Percentiles rank a stretch among this genome's conserved stretches.
Evolutionary conservation across 1,140 invertebrate species (phyloP).

Genomic region (Onthophagus taurus): DNA sequence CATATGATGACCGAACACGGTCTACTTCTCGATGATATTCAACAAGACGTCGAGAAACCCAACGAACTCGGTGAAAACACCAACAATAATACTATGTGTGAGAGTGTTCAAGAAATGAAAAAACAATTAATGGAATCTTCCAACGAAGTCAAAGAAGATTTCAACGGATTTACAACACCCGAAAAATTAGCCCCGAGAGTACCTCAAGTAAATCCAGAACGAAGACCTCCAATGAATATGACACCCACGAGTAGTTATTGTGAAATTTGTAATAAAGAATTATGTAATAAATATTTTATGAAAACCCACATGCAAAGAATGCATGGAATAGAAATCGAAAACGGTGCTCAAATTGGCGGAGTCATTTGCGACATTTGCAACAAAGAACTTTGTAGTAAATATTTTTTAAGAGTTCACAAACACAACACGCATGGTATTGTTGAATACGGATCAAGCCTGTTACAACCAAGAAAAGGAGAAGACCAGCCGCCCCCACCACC

Average conservation of each 20-base stretch:
- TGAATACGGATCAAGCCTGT: conserved; percentile 50
- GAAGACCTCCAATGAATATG: conserved; percentile 34
- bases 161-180: conserved; percentile 18
- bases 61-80: conserved; percentile 26
- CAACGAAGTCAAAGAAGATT: conserved; percentile 26
- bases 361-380: conserved; percentile 95
- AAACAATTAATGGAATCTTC: conserved; percentile 47
- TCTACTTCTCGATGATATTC: conserved; percentile 29
- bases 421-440: conserved; percentile 95
- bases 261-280: conserved; percentile 98
- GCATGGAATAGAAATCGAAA: conserved; percentile 95
- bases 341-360: conserved; percentile 80
- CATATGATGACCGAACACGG: conserved; percentile 54
- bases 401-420: conserved; percentile 93
- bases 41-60: conserved; percentile 30
- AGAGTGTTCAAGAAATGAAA: conserved; percentile 44
- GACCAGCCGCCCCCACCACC: conserved; percentile 20
- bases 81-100: conserved; percentile 39
- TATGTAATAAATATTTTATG: conserved; percentile 99
- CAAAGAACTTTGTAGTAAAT: conserved; percentile 96
- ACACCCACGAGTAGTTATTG: conserved; percentile 82
- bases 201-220: conserved; percentile 26
- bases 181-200: conserved; percentile 14
- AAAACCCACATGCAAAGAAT: conserved; percentile 99
- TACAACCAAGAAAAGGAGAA: conserved; percentile 44